Base-by-base conservation (phyloP, 2,797 vertebrate genomes). In the Sparus aurata region DNA sequence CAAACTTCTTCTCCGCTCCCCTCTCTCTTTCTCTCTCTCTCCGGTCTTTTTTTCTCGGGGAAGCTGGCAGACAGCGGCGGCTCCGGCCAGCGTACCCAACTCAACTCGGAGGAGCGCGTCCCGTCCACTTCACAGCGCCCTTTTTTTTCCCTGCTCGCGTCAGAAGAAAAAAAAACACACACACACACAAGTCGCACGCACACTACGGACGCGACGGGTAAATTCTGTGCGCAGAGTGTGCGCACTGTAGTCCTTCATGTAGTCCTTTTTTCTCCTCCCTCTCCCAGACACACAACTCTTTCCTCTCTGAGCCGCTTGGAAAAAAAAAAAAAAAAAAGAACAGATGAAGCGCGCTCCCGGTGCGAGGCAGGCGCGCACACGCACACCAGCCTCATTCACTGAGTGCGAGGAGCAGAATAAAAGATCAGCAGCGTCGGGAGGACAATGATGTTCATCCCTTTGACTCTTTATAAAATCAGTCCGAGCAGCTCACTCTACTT, bases 351-450 rank as follows among this genome's bases (percentile, higher is more conserved):
- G 91, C 94, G 91, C 60, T 68, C 90, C 72, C 66, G 20, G 10
- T 8, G 74, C n/a, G 18, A 59, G 4, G 92, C 87, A 25, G 25
- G 25, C 25, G 91, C 93, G 91, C 18, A 55, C 92, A 84, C 92
- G 79, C 92, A 83, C 92, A 77, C 64, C 69, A 66, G 0, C 60
- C 53, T 27, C 91, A 93, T 92, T 93, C 93, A 93, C 92, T 87
- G 76, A 84, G 23, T 12, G 69, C 6, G 2, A 46, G 68, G 5
- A n/a, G 12, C 1, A 27, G 18, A 47, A 18, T 50, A 30, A 80
- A 64, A 73, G 27, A 60, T 18, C 25, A 53, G 7, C 10, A 25
- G 25, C 25, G 25, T 12, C 4, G 7, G 2, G 25, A 11, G 13
- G 25, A 59, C 30, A 53, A 43, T 3, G 8, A 12, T 2, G 12